Percentiles rank a stretch among this genome's conserved stretches.
Evolutionary conservation across 2,888 invertebrate genomes (phyloP).

Genomic region (Tenthredo mesomela): DNA sequence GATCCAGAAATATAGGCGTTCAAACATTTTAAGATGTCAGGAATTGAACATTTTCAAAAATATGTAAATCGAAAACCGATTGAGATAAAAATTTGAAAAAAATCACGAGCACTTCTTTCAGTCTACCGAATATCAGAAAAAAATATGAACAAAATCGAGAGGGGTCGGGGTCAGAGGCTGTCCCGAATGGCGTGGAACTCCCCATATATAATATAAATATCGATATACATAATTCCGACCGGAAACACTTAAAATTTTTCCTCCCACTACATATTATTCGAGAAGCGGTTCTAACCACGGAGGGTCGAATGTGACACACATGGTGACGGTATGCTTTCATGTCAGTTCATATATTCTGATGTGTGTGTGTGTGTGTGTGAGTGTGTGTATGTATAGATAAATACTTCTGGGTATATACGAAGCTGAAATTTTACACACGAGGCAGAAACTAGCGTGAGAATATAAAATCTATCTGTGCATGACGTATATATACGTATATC

Average conservation of each 20-base stretch:
- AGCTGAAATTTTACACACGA: background rate
- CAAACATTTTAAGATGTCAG: no score
- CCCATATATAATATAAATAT: background rate
- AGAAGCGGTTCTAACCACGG: background rate
- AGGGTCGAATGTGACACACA: conserved; percentile 12
- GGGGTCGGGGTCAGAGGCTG: no score
- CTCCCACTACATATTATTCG: background rate
- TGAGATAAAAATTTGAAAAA: no score
- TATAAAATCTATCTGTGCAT: no score
- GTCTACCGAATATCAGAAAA: no score
- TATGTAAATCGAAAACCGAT: no score
- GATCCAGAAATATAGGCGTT: no score
- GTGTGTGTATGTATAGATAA: background rate
- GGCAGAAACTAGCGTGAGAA: background rate
- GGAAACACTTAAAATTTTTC: conserved; percentile 22
- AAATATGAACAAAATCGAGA: no score
- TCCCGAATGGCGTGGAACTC: no score
- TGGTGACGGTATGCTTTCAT: conserved; percentile 23
- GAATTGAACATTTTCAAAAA: no score
- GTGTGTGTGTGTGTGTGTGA: background rate
- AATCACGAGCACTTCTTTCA: no score
- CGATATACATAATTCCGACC: conserved; percentile 15
- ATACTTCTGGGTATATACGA: background rate
- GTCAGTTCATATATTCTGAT: background rate
- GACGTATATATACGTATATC: no score